phyloP scores from a whole-genome alignment of 2,797 vertebrate species.

The Hafferia zeledoni region DNA sequence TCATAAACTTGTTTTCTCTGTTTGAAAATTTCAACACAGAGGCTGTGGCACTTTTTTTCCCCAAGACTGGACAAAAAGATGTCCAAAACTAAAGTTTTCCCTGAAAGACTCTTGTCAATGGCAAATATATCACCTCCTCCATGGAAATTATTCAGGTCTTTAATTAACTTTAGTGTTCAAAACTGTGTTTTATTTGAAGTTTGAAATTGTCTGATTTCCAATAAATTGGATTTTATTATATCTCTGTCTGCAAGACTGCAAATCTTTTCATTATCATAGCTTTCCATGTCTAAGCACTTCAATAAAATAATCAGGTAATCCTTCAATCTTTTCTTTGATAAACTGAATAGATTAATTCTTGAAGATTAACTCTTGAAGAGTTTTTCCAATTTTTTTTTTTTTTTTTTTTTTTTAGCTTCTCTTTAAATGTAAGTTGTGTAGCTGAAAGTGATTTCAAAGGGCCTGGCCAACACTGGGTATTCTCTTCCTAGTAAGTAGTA shows the following conservation, averaged over 20 bases:
- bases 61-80: neutral
- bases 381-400: neutral
- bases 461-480: neutral
- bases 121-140: neutral
- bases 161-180: slow-evolving; percentile 26
- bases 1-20: neutral
- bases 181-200: slow-evolving; percentile 16
- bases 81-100: neutral
- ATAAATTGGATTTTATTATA: slow-evolving; percentile 31
- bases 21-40: neutral
- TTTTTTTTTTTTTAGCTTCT: neutral
- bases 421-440: neutral
- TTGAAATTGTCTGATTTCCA: slow-evolving; percentile 16
- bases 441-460: neutral
- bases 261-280: slow-evolving; percentile 35
- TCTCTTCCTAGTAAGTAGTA: neutral
- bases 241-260: slow-evolving; percentile 13
- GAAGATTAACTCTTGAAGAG: neutral
- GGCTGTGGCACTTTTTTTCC: neutral
- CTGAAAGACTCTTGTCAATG: neutral
- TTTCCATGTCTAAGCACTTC: neutral
- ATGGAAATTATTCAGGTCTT: neutral
- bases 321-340: neutral
- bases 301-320: slow-evolving; percentile 24
- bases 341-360: neutral